These are phyloP conservation scores for Drosophila meridiana DNA, from an alignment of 2,888 invertebrate species.

Conservation along the genomic window DNA sequence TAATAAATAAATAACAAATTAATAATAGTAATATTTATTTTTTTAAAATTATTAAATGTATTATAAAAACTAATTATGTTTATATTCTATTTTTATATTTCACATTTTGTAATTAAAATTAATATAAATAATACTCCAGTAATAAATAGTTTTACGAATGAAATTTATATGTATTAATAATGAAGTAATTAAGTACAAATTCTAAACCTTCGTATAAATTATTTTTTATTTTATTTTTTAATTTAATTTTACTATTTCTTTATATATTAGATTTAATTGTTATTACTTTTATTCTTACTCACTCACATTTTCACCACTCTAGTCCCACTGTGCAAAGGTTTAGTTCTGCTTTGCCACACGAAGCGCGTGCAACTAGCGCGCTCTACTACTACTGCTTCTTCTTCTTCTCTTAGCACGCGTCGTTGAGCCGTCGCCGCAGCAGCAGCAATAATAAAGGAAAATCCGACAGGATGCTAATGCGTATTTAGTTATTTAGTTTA, in stretches of 20 bases:
- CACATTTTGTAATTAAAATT: too few relatives aligned
- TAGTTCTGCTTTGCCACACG: conserved; percentile 25
- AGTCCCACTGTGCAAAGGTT: conserved; percentile 38
- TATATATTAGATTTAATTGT: not conserved
- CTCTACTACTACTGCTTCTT: not conserved
- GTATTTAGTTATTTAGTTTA: conserved; percentile 77
- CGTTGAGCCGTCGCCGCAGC: conserved; percentile 30
- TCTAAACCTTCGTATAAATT: too few relatives aligned
- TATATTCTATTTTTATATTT: too few relatives aligned
- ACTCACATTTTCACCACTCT: not conserved
- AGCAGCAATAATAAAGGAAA: conserved; percentile 75
- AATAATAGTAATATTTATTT: too few relatives aligned
- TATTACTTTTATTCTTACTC: not conserved
- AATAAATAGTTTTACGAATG: too few relatives aligned
- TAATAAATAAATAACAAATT: too few relatives aligned
- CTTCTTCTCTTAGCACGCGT: conserved; percentile 34
- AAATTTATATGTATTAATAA: too few relatives aligned
- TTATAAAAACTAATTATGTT: too few relatives aligned
- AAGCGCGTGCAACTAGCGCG: conserved; percentile 42
- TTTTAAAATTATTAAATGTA: not conserved
- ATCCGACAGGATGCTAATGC: conserved; percentile 80
- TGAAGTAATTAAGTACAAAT: too few relatives aligned
- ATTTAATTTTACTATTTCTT: too few relatives aligned
- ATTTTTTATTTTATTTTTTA: too few relatives aligned
- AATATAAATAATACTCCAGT: too few relatives aligned